phyloP scores from a whole-genome alignment of 2,888 invertebrate species.

The Xestia ashworthii region DNA sequence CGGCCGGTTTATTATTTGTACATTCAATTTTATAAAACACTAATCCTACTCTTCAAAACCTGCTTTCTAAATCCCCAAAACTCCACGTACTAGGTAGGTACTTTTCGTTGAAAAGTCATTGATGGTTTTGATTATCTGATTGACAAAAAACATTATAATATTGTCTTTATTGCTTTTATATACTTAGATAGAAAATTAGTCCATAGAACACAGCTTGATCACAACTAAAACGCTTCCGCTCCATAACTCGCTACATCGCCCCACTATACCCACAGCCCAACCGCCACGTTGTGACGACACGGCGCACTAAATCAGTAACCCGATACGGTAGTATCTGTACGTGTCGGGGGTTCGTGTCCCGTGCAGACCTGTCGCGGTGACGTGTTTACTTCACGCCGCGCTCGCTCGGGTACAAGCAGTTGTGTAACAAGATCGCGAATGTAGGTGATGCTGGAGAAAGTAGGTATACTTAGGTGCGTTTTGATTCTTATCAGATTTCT shows the following conservation, averaged over 20 bases:
- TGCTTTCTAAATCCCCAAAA: neutral
- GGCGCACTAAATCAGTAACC: slow-evolving; percentile 83
- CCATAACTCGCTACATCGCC: slow-evolving; percentile 57
- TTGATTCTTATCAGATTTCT: neutral
- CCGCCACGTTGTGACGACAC: slow-evolving; percentile 79
- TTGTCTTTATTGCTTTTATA: too few relatives aligned
- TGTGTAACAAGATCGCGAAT: slow-evolving; percentile 73
- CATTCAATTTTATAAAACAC: neutral
- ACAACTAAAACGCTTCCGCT: too few relatives aligned
- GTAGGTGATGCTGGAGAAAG: slow-evolving; percentile 72
- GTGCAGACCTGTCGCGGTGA: slow-evolving; percentile 72
- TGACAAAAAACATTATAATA: too few relatives aligned
- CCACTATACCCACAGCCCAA: slow-evolving; percentile 45
- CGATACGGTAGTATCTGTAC: slow-evolving; percentile 85
- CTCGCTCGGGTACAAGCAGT: slow-evolving; percentile 68
- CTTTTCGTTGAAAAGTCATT: too few relatives aligned
- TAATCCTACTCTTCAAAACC: neutral
- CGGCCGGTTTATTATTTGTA: too few relatives aligned
- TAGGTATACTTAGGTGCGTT: slow-evolving; percentile 12
- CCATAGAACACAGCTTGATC: neutral
- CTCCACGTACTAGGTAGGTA: too few relatives aligned
- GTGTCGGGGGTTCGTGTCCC: slow-evolving; percentile 80
- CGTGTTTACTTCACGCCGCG: slow-evolving; percentile 80
- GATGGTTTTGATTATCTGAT: too few relatives aligned
- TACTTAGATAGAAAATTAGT: too few relatives aligned